Conservation (phyloP, 2,797 vertebrate species). For the Phylloscopus collybita region DNA sequence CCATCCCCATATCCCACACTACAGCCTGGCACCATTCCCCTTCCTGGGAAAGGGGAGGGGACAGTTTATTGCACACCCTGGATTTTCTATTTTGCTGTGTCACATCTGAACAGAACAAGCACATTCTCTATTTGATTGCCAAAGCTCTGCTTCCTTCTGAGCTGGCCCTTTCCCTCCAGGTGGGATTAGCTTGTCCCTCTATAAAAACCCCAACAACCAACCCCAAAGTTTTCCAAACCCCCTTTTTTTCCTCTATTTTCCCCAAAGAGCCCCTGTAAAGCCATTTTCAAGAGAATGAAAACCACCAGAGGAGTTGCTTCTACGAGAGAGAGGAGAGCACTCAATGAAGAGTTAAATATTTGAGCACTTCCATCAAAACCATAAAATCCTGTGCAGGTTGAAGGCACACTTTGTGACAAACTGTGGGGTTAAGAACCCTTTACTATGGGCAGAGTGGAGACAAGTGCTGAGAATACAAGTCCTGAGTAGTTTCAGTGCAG, state of each 20-base stretch:
- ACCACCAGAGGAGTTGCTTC: background rate
- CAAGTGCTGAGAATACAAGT: background rate
- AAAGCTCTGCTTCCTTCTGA: background rate
- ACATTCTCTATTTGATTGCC: background rate
- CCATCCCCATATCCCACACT: background rate
- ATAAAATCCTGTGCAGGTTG: background rate
- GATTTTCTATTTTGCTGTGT: rapidly evolving
- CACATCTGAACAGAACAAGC: background rate
- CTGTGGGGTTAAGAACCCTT: background rate
- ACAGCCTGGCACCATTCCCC: background rate
- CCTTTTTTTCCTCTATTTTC: background rate
- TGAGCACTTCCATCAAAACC: background rate
- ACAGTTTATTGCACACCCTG: rapidly evolving
- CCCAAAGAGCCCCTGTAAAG: background rate
- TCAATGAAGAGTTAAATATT: background rate
- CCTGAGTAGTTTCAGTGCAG: background rate
- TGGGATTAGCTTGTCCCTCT: background rate
- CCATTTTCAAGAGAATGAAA: background rate
- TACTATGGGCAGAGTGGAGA: background rate
- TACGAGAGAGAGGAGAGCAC: background rate
- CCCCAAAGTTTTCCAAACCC: background rate
- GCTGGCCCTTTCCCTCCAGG: background rate
- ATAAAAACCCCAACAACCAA: rapidly evolving
- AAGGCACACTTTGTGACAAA: background rate
- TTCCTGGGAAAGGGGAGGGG: background rate